Conservation (phyloP, 2,888 invertebrate species). For the Luperina testacea region DNA sequence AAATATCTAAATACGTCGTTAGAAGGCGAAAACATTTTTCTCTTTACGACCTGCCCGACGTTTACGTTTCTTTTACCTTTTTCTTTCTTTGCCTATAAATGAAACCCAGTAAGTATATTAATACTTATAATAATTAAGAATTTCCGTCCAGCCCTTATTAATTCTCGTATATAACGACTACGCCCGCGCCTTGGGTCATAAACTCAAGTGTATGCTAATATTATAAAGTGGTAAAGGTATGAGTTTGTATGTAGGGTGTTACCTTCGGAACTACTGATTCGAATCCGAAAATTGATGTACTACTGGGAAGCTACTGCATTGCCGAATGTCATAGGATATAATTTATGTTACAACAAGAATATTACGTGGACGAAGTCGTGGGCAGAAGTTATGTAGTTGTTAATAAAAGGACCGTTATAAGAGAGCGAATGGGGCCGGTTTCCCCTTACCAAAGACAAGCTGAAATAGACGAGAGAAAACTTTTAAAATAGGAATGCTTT, state of each 20-base stretch:
- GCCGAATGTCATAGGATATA: background rate
- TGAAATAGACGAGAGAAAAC: slow-evolving; percentile 6
- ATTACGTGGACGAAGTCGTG: too few relatives aligned
- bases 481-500: slow-evolving; percentile 33
- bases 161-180: slow-evolving; percentile 18
- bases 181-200: background rate
- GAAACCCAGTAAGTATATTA: background rate
- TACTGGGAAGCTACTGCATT: background rate
- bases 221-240: background rate
- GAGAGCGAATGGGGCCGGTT: slow-evolving; percentile 10
- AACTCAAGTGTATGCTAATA: background rate
- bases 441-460: slow-evolving; percentile 25
- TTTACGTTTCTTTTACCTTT: slow-evolving; percentile 16
- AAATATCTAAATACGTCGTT: slow-evolving; percentile 26
- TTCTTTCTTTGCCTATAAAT: slow-evolving; percentile 6
- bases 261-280: background rate
- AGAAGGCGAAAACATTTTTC: background rate
- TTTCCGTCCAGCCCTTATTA: slow-evolving; percentile 26
- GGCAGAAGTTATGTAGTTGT: background rate
- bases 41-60: slow-evolving; percentile 2
- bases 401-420: slow-evolving; percentile 28
- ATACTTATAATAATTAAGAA: slow-evolving; percentile 34
- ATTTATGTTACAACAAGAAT: background rate
- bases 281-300: background rate
- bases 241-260: background rate